These are phyloP conservation scores for Telmatochromis sp. DNA, from an alignment of 2,113 vertebrate species.

Conservation along the genomic window DNA sequence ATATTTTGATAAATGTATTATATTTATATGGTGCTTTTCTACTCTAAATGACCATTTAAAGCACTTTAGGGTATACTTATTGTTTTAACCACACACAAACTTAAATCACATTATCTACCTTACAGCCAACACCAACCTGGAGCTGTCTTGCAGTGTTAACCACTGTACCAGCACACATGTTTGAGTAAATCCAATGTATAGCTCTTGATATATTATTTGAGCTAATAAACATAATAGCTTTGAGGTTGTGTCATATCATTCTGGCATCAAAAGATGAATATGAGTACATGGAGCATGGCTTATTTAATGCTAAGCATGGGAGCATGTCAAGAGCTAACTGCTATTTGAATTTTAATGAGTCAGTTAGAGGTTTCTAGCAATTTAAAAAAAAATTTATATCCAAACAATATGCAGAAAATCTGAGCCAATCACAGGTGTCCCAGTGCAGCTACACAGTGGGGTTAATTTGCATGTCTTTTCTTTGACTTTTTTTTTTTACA, in stretches of 20 bases:
- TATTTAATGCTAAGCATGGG: background rate
- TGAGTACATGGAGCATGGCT: background rate
- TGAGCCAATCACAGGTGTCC: background rate
- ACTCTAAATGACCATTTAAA: background rate
- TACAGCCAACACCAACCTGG: background rate
- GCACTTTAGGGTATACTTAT: background rate
- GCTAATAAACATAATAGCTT: background rate
- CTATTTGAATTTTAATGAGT: background rate
- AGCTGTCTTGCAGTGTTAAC: background rate
- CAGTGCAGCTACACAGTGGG: background rate
- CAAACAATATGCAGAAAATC: background rate
- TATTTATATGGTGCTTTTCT: background rate
- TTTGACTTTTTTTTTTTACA: background rate
- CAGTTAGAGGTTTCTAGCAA: background rate
- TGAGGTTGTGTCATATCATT: background rate
- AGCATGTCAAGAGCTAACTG: background rate
- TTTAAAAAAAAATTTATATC: accelerated
- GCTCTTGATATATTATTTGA: background rate
- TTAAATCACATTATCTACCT: background rate
- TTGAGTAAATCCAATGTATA: background rate
- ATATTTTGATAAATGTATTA: background rate
- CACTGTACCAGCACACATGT: background rate
- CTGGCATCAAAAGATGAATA: background rate
- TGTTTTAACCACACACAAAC: background rate
- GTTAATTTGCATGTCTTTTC: background rate